Conservation (phyloP, 2,113 vertebrate species). For the Lanius collurio region DNA sequence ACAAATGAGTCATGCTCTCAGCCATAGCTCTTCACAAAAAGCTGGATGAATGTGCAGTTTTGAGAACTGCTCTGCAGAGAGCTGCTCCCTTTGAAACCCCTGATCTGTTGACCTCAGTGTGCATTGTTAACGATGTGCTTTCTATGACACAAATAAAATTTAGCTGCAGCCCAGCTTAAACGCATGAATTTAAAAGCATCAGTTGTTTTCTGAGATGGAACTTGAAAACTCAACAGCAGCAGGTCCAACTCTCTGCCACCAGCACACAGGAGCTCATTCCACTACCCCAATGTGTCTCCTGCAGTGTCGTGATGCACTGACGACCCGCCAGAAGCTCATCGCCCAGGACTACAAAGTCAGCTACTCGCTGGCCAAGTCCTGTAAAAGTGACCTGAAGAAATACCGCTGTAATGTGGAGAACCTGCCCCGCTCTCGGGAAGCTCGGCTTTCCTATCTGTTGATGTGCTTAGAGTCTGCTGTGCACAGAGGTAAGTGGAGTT, state of each 20-base stretch:
- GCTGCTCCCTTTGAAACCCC: not conserved
- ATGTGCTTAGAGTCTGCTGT: constrained; percentile 95
- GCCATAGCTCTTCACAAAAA: not conserved
- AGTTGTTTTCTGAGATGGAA: not conserved
- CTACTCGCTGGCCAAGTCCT: constrained; percentile 95
- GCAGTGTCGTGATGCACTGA: constrained; percentile 92
- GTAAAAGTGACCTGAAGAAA: constrained; percentile 92
- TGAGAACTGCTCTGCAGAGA: not conserved
- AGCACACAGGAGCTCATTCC: not conserved
- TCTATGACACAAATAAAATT: not conserved
- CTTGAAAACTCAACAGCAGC: not conserved
- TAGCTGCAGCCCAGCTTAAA: not conserved
- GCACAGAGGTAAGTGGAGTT: constrained; percentile 81
- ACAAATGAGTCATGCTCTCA: not conserved
- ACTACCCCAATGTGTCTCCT: not conserved
- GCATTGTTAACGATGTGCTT: not conserved
- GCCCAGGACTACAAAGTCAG: constrained; percentile 97
- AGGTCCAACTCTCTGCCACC: not conserved
- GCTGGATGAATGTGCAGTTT: constrained; percentile 28
- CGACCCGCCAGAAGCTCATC: constrained; percentile 95
- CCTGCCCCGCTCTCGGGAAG: constrained; percentile 90
- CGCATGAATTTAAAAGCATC: not conserved
- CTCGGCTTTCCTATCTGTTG: constrained; percentile 93
- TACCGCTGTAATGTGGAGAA: constrained; percentile 93
- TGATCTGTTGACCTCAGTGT: not conserved